Percentiles rank a stretch among this genome's conserved stretches.
Evolutionary conservation across 92 coral and sea anemone species (phyloP).

Genomic region (Porites divaricata): DNA sequence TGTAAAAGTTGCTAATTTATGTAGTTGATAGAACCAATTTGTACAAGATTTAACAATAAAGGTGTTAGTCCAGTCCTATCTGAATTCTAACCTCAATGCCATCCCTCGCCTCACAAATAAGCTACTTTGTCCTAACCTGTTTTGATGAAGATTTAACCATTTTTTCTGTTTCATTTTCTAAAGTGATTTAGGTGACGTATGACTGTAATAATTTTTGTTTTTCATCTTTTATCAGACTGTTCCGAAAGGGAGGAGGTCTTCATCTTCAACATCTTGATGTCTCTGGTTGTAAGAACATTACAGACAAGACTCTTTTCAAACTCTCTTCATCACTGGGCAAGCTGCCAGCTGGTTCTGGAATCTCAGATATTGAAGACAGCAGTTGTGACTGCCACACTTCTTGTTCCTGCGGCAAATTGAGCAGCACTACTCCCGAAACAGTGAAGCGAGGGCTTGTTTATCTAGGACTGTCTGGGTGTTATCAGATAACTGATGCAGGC

Average conservation of each 20-base stretch:
- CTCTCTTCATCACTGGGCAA: constrained; percentile 84
- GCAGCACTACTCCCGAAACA: constrained; percentile 1
- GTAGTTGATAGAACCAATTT: no score
- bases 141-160: no score
- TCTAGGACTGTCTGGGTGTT: constrained; percentile 95
- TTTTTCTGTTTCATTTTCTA: no score
- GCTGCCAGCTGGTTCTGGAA: constrained; percentile 42
- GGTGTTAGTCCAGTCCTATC: no score
- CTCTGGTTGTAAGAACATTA: constrained; percentile 91
- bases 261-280: constrained; percentile 76
- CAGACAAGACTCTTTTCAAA: constrained; percentile 87
- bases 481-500: constrained; percentile 91
- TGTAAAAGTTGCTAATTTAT: no score
- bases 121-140: no score
- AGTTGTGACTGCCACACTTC: constrained; percentile 69
- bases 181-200: not conserved
- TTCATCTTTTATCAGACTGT: constrained; percentile 56
- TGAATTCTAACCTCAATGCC: no score
- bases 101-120: no score
- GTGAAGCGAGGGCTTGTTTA: constrained; percentile 72
- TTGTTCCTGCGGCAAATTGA: constrained; percentile 67
- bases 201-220: not conserved
- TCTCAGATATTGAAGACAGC: constrained; percentile 85
- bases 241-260: constrained; percentile 85
- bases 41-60: no score